A percentile compares a stretch with the other conserved stretches of the same genome.
These are phyloP conservation scores for Junco hyemalis DNA, from an alignment of 2,113 vertebrate species.

Conservation along the genomic window DNA sequence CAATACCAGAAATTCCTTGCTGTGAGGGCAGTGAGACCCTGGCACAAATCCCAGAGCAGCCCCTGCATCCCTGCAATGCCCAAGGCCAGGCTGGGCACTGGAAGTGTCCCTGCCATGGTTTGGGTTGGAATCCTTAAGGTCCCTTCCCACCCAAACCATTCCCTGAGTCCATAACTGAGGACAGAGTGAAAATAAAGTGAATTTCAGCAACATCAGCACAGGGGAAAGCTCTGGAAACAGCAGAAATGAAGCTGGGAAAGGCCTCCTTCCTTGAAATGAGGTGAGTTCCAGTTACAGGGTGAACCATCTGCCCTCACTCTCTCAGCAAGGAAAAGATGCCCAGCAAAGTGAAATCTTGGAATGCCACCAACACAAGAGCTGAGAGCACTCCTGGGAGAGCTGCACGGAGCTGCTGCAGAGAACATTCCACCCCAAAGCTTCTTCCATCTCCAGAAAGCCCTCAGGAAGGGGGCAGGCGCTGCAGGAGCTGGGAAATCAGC, in stretches of 20 bases:
- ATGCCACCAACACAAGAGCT: not conserved
- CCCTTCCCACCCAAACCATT: not conserved
- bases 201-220: not conserved
- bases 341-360: not conserved
- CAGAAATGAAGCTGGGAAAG: not conserved
- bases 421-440: not conserved
- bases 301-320: not conserved
- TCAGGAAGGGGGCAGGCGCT: fast-evolving
- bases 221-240: not conserved
- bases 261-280: fast-evolving
- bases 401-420: fast-evolving
- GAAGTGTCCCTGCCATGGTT: not conserved
- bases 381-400: not conserved
- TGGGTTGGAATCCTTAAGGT: not conserved
- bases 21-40: not conserved
- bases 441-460: not conserved
- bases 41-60: not conserved
- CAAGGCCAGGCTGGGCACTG: not conserved
- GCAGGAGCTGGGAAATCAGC: not conserved
- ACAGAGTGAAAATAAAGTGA: not conserved
- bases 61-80: not conserved
- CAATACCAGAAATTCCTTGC: fast-evolving
- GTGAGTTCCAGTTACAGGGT: not conserved
- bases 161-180: fast-evolving
- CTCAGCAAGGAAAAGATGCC: not conserved